A percentile compares a stretch with the other conserved stretches of the same genome.
These are phyloP conservation scores for mouse (Mus musculus) DNA, from an alignment of 2,113 vertebrate genomes.

Conservation along the genomic window DNA sequence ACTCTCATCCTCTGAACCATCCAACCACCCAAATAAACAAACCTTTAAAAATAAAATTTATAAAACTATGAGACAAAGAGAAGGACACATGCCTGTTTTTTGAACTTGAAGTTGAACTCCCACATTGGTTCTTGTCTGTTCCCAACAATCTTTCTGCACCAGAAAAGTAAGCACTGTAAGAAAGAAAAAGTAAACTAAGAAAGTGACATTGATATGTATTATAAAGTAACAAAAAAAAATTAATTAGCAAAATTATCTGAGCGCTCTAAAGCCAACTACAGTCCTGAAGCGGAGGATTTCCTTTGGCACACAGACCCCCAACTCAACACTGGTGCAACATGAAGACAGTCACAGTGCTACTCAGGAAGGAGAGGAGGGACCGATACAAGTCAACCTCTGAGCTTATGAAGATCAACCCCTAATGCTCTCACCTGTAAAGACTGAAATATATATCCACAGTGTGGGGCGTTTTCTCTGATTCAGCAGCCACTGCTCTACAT, in stretches of 20 bases:
- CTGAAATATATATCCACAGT: slow-evolving; percentile 47
- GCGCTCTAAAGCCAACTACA: slow-evolving; percentile 56
- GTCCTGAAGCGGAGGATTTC: slow-evolving; percentile 14
- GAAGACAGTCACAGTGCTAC: slow-evolving; percentile 53
- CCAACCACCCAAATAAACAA: not conserved
- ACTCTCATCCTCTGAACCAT: not conserved
- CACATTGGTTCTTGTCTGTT: slow-evolving; percentile 94
- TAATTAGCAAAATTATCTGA: slow-evolving; percentile 39
- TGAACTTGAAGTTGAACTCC: slow-evolving; percentile 99
- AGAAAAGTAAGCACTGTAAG: slow-evolving; percentile 96
- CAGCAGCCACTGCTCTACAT: slow-evolving; percentile 62
- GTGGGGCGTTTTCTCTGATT: slow-evolving; percentile 49
- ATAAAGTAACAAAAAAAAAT: slow-evolving; percentile 9
- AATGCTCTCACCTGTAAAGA: slow-evolving; percentile 67
- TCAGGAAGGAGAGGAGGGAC: slow-evolving; percentile 64
- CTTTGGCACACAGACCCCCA: slow-evolving; percentile 40
- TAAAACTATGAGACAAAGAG: slow-evolving; percentile 8
- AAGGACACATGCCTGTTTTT: slow-evolving; percentile 92
- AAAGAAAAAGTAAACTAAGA: slow-evolving; percentile 65
- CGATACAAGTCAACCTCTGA: slow-evolving; percentile 65
- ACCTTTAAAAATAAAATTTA: not conserved
- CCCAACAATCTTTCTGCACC: slow-evolving; percentile 94
- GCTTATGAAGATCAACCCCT: slow-evolving; percentile 25
- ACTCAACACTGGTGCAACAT: slow-evolving; percentile 13
- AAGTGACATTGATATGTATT: slow-evolving; percentile 1